phyloP scores from a whole-genome alignment of 2,797 vertebrate species.

The Scarus forsteni region DNA sequence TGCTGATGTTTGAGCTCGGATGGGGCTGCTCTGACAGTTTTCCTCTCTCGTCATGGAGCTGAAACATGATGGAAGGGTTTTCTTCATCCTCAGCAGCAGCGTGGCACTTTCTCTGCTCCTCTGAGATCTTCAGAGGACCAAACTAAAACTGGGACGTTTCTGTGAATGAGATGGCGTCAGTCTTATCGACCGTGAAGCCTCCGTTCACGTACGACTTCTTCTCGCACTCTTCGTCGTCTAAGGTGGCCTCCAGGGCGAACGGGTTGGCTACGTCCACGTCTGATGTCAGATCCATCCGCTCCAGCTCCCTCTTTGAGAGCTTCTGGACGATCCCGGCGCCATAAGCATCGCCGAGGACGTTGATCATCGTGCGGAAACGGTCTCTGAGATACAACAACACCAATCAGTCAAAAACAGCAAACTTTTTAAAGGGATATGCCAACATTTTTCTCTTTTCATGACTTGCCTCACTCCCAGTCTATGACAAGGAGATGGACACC shows the following conservation, averaged over 20 bases:
- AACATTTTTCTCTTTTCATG: no score
- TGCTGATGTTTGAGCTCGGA: conserved; percentile 75
- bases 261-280: conserved; percentile 95
- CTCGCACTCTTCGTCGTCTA: conserved; percentile 89
- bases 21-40: conserved; percentile 53
- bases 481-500: no score
- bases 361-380: conserved; percentile 98
- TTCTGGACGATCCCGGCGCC: conserved; percentile 96
- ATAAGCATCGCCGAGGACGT: conserved; percentile 96
- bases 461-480: no score
- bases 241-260: conserved; percentile 90
- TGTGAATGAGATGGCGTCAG: conserved; percentile 95
- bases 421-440: background rate
- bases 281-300: conserved; percentile 91
- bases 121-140: conserved; percentile 26
- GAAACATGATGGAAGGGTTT: conserved; percentile 52
- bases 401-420: background rate
- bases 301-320: conserved; percentile 93
- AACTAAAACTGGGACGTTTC: conserved; percentile 97
- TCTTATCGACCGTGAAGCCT: conserved; percentile 96
- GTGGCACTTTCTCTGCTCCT: conserved; percentile 56
- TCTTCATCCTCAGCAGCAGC: conserved; percentile 55
- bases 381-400: conserved; percentile 84
- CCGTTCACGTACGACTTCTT: conserved; percentile 97
- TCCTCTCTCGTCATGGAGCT: conserved; percentile 64